Percentiles rank a stretch among this genome's conserved stretches.
phyloP scores from a whole-genome alignment of 2,113 vertebrate species.

The Epinephelus fuscoguttatus region DNA sequence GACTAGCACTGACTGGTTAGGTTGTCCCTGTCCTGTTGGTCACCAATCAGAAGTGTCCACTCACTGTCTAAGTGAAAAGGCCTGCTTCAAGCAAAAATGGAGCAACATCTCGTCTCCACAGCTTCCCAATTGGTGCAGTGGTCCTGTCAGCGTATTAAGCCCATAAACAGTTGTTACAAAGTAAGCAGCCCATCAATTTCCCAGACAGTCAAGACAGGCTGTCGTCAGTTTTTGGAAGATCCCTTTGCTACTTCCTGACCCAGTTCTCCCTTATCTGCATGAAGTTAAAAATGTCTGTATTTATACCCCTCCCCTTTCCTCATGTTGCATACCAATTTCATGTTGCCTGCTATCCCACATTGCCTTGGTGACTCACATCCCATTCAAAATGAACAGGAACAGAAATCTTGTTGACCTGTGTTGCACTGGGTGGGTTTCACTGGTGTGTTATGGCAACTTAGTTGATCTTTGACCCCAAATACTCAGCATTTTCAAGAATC shows the following conservation, averaged over 20 bases:
- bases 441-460: background rate
- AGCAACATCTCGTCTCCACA: background rate
- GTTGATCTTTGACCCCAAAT: background rate
- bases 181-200: background rate
- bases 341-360: background rate
- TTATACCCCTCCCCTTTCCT: background rate
- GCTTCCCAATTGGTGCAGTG: background rate
- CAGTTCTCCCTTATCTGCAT: background rate
- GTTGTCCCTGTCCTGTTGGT: background rate
- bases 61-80: background rate
- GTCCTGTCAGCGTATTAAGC: background rate
- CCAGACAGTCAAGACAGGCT: background rate
- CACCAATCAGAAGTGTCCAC: background rate
- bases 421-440: background rate
- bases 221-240: background rate
- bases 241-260: background rate
- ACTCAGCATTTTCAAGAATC: background rate
- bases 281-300: background rate
- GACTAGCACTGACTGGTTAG: background rate
- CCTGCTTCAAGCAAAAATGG: background rate
- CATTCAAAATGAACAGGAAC: background rate
- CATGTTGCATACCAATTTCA: background rate
- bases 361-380: background rate
- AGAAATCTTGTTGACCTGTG: background rate
- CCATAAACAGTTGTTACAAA: background rate